Conservation (phyloP, 2,888 invertebrate genomes). For the Exocentrus adspersus region DNA sequence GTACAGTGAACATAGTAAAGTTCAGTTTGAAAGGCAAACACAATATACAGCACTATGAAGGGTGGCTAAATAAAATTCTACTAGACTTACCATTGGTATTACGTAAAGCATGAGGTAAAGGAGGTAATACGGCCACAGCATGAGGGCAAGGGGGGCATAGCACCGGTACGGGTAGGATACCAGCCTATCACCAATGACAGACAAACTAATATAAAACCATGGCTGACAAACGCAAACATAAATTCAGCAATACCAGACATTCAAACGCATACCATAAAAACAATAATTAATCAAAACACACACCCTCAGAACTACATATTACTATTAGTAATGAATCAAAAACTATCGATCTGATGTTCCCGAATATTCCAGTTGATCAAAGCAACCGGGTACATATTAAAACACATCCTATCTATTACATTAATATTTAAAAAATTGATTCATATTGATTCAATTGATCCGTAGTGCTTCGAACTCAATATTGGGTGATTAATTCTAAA, state of each 20-base stretch:
- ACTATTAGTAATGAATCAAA: too few relatives aligned
- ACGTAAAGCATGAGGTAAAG: slow-evolving; percentile 65
- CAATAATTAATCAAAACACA: not conserved
- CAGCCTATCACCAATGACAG: slow-evolving; percentile 61
- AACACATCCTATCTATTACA: too few relatives aligned
- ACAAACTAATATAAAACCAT: slow-evolving; percentile 43
- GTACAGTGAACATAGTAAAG: too few relatives aligned
- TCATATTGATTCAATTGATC: too few relatives aligned
- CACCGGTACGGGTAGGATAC: slow-evolving; percentile 60
- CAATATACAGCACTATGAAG: slow-evolving; percentile 18
- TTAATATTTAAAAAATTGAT: too few relatives aligned
- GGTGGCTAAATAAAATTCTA: slow-evolving; percentile 33
- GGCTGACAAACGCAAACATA: slow-evolving; percentile 32
- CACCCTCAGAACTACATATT: too few relatives aligned
- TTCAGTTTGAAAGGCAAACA: too few relatives aligned
- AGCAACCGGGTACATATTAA: too few relatives aligned
- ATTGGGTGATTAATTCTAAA: too few relatives aligned
- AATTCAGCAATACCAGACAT: slow-evolving; percentile 11
- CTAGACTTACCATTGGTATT: slow-evolving; percentile 58
- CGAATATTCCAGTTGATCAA: too few relatives aligned
- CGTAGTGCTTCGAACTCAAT: too few relatives aligned
- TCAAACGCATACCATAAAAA: slow-evolving; percentile 1
- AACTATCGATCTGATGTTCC: too few relatives aligned
- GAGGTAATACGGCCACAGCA: slow-evolving; percentile 72
- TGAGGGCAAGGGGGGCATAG: slow-evolving; percentile 66